A percentile compares a stretch with the other conserved stretches of the same genome.
phyloP scores from a whole-genome alignment of 1,140 invertebrate species.

The Formica selysi region DNA sequence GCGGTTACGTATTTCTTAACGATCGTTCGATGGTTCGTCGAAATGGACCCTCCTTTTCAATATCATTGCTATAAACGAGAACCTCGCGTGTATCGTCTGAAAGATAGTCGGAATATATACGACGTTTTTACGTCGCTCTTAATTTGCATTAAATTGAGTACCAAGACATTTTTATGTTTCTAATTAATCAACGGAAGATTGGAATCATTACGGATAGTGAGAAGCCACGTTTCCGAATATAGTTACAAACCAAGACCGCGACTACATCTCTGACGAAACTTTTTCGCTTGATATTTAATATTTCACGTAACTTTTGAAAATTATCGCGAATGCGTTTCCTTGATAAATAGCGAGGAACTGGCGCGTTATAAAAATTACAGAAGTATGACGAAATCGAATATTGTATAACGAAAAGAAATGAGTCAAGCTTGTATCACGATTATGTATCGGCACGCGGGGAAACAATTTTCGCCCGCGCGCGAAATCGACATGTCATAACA shows the following conservation, averaged over 20 bases:
- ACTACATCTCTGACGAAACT: not conserved
- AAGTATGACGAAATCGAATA: constrained; percentile 1
- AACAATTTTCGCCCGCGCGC: constrained; percentile 7
- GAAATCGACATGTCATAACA: constrained; percentile 39
- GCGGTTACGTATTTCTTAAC: constrained; percentile 39
- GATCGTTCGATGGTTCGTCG: constrained; percentile 13
- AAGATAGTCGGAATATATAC: constrained; percentile 4
- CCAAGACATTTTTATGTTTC: constrained; percentile 35
- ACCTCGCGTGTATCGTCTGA: constrained; percentile 15
- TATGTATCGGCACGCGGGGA: not conserved
- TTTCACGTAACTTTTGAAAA: not conserved
- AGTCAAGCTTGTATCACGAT: constrained; percentile 1
- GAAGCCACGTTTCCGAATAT: not conserved
- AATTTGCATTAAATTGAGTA: constrained; percentile 22
- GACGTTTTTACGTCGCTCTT: constrained; percentile 17
- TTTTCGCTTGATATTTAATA: not conserved
- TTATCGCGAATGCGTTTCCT: not conserved
- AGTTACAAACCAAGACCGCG: not conserved
- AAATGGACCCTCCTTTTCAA: constrained; percentile 35
- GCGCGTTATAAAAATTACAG: constrained; percentile 15
- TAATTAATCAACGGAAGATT: constrained; percentile 23
- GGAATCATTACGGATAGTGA: constrained; percentile 1
- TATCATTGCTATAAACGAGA: constrained; percentile 44
- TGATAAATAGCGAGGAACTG: not conserved
- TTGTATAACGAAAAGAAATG: not conserved